Percentiles rank a stretch among this genome's conserved stretches.
These are phyloP conservation scores for Pangasius larnaudii DNA, from an alignment of 2,797 vertebrate species.

Conservation along the genomic window DNA sequence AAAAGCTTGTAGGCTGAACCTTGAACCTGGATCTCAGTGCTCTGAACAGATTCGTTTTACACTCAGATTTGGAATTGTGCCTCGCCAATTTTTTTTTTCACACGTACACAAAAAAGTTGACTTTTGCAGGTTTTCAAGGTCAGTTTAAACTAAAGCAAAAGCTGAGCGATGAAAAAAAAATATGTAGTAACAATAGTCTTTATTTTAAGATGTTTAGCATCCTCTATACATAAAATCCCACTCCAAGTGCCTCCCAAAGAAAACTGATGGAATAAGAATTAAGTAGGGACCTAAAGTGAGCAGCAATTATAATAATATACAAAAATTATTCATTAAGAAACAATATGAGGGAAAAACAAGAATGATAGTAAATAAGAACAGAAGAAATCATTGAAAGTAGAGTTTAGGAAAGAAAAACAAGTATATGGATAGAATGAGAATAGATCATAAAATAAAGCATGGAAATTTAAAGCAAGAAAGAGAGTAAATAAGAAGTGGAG, in stretches of 20 bases:
- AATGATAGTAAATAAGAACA: background rate
- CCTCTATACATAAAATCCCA: background rate
- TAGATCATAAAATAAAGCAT: too few species aligned
- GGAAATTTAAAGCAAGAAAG: too few species aligned
- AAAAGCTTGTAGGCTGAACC: background rate
- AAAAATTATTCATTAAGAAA: background rate
- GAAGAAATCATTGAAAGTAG: background rate
- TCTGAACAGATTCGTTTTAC: background rate
- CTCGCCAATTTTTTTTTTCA: background rate
- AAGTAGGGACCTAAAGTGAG: background rate
- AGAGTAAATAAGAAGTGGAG: too few species aligned
- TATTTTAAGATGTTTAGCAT: background rate
- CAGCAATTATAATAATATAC: background rate
- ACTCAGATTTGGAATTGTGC: background rate
- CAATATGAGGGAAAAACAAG: background rate
- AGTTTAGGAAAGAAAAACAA: background rate
- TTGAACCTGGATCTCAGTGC: conserved; percentile 12
- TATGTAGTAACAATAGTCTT: background rate
- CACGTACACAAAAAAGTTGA: background rate
- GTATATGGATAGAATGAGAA: background rate
- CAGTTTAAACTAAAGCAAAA: background rate
- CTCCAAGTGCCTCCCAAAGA: background rate
- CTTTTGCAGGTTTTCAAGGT: background rate
- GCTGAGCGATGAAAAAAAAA: background rate
- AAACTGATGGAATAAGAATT: too few species aligned